phyloP scores from a whole-genome alignment of 2,113 vertebrate genomes.

The Gasterosteus aculeatus region DNA sequence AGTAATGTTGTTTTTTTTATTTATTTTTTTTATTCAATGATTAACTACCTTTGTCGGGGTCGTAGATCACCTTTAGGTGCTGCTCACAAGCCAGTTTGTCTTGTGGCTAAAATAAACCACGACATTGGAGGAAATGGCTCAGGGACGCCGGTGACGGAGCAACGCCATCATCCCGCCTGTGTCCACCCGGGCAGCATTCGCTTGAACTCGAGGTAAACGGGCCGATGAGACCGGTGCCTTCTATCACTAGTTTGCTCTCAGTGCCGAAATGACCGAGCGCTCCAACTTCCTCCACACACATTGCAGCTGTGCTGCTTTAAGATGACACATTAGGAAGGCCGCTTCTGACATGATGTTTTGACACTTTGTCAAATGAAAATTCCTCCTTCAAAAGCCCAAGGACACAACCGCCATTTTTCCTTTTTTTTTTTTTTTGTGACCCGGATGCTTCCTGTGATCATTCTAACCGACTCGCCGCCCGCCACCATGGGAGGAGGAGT shows the following conservation, averaged over 20 bases:
- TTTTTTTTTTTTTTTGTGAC: conserved; percentile 40
- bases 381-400: conserved; percentile 66
- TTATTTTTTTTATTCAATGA: conserved; percentile 69
- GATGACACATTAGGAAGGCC: conserved; percentile 69
- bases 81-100: conserved; percentile 49
- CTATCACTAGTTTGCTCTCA: conserved; percentile 56
- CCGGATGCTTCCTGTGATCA: conserved; percentile 54
- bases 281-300: conserved; percentile 60
- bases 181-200: conserved; percentile 57
- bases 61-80: conserved; percentile 70
- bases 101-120: conserved; percentile 60
- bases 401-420: conserved; percentile 67
- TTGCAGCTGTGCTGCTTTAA: conserved; percentile 60
- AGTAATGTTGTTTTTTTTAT: conserved; percentile 58
- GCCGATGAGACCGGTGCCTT: conserved; percentile 39
- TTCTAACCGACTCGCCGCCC: conserved; percentile 71
- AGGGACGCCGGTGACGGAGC: conserved; percentile 58
- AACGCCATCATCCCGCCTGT: conserved; percentile 55
- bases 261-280: conserved; percentile 40
- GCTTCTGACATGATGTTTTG: conserved; percentile 71
- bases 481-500: conserved; percentile 67
- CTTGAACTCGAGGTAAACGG: conserved; percentile 42
- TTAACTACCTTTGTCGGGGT: conserved; percentile 69
- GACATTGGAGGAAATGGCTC: conserved; percentile 55
- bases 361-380: conserved; percentile 70